Percentiles rank a stretch among this genome's conserved stretches.
Evolutionary conservation across 2,797 vertebrate genomes (phyloP).

Genomic region (Moxostoma hubbsi): DNA sequence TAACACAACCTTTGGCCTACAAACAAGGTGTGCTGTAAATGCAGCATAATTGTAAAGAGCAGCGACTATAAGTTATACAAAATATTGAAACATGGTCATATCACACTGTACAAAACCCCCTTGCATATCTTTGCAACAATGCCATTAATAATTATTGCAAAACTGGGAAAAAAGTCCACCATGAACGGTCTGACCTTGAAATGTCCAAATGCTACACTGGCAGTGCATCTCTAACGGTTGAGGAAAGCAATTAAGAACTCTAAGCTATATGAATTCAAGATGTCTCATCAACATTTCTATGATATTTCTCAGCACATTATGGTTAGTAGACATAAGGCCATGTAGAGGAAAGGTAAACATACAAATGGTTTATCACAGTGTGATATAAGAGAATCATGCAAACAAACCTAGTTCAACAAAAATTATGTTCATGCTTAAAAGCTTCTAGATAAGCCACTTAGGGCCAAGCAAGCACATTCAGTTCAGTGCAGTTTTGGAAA

Average conservation of each 20-base stretch:
- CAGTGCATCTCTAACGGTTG: neutral
- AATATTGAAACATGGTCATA: neutral
- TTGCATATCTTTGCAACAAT: slow-evolving; percentile 11
- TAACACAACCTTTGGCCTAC: neutral
- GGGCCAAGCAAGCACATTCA: neutral
- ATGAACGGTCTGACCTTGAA: neutral
- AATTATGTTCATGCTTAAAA: neutral
- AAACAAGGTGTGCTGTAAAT: neutral
- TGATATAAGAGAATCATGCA: neutral
- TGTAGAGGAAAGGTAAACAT: neutral
- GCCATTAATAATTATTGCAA: neutral
- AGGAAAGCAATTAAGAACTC: neutral
- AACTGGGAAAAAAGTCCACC: neutral
- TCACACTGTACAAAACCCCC: neutral
- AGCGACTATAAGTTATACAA: neutral
- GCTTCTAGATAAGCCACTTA: neutral
- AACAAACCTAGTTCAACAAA: neutral
- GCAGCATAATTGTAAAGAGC: neutral
- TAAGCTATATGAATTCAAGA: slow-evolving; percentile 2
- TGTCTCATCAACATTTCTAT: neutral
- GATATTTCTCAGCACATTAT: neutral
- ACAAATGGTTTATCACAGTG: neutral
- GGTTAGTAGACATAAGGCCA: slow-evolving; percentile 7
- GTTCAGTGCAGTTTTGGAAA: slow-evolving; percentile 21
- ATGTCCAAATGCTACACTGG: neutral